A percentile compares a stretch with the other conserved stretches of the same genome.
Conservation (phyloP, 2,113 vertebrate species). For the Ctenodactylus gundi region DNA sequence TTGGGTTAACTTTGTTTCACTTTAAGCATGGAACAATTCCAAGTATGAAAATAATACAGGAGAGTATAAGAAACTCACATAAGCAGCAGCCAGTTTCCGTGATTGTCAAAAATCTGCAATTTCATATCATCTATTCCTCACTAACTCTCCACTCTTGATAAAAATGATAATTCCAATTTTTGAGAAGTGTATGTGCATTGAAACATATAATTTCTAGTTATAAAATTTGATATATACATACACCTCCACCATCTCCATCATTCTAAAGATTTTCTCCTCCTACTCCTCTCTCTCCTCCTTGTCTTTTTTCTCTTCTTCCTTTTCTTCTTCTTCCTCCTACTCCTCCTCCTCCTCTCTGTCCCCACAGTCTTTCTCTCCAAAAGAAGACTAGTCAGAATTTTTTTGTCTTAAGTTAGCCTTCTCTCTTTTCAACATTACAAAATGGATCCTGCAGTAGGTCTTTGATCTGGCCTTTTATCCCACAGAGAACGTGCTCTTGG, state of each 20-base stretch:
- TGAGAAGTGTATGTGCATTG: background rate
- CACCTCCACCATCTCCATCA: background rate
- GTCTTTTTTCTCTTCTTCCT: too few species aligned
- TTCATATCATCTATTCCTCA: background rate
- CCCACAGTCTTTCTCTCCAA: background rate
- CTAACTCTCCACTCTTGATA: background rate
- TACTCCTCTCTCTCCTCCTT: too few species aligned
- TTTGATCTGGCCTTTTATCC: background rate
- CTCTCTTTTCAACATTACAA: background rate
- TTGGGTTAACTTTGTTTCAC: background rate
- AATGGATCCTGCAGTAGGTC: background rate
- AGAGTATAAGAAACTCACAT: background rate
- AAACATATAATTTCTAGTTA: background rate
- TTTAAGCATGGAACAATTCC: background rate
- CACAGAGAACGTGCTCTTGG: slow-evolving; percentile 90
- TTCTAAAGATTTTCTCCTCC: background rate
- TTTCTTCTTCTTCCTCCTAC: too few species aligned
- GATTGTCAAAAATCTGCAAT: background rate
- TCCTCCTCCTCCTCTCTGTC: too few species aligned
- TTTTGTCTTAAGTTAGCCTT: background rate
- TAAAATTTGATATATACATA: background rate
- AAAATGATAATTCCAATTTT: too few species aligned
- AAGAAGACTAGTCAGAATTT: background rate
- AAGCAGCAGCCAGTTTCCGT: background rate
- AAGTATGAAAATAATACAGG: background rate